Percentiles rank a stretch among this genome's conserved stretches.
These are phyloP conservation scores for Drosophila tripunctata DNA, from an alignment of 2,888 invertebrate genomes.

Conservation along the genomic window DNA sequence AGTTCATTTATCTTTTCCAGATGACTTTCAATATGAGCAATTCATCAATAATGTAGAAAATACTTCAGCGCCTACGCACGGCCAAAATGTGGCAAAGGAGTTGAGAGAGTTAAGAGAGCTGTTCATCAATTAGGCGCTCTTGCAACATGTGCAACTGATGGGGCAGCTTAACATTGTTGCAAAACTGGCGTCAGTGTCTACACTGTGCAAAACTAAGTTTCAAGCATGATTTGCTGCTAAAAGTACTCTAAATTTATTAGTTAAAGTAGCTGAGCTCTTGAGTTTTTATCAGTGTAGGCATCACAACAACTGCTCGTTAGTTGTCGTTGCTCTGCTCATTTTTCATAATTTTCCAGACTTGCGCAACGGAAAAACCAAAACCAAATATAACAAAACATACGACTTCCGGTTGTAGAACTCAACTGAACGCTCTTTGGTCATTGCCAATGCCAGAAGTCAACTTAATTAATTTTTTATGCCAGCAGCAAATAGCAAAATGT, in stretches of 20 bases:
- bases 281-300: background rate
- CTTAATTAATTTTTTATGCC: conserved; percentile 77
- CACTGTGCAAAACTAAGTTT: background rate
- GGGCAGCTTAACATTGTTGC: conserved; percentile 19
- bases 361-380: conserved; percentile 61
- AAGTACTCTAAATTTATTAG: too few relatives aligned
- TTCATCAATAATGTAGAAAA: conserved; percentile 65
- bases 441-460: conserved; percentile 80
- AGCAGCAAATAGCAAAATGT: conserved; percentile 42
- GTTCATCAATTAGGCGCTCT: conserved; percentile 65
- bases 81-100: conserved; percentile 11
- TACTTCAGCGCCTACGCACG: conserved; percentile 63
- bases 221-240: too few relatives aligned
- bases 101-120: too few relatives aligned
- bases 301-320: conserved; percentile 45
- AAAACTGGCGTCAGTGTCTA: conserved; percentile 16
- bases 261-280: background rate
- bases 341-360: conserved; percentile 76
- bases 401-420: conserved; percentile 75
- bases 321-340: conserved; percentile 56
- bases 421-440: conserved; percentile 12
- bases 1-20: conserved; percentile 58
- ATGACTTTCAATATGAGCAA: conserved; percentile 36
- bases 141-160: conserved; percentile 65
- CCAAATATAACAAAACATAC: conserved; percentile 73